Percentiles rank a stretch among this genome's conserved stretches.
Conservation (phyloP, 2,888 invertebrate genomes). For the Drosophila fungiperda region DNA sequence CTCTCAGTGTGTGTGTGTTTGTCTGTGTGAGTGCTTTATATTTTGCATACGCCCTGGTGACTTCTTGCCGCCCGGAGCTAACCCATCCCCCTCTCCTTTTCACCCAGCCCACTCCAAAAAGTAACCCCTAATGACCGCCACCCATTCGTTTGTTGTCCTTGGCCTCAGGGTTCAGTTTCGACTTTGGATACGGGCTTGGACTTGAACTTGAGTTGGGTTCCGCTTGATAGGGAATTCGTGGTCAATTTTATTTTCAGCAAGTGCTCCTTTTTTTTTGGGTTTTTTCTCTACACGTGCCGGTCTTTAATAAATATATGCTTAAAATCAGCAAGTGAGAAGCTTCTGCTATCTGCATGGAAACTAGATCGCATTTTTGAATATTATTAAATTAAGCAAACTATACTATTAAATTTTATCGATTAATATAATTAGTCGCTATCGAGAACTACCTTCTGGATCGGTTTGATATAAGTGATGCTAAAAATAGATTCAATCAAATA, state of each 20-base stretch:
- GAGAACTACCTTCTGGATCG: too few species aligned
- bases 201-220: slow-evolving; percentile 46
- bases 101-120: neutral
- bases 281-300: slow-evolving; percentile 26
- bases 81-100: neutral
- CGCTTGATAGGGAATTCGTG: slow-evolving; percentile 41
- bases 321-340: neutral
- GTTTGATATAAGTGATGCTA: too few species aligned
- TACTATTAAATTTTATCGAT: neutral
- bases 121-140: slow-evolving; percentile 1
- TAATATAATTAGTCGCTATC: neutral
- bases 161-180: slow-evolving; percentile 25
- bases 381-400: neutral
- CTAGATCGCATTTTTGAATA: neutral
- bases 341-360: neutral
- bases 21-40: slow-evolving; percentile 43
- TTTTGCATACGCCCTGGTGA: slow-evolving; percentile 56
- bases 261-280: neutral
- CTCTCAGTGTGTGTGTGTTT: slow-evolving; percentile 7
- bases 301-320: neutral
- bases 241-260: slow-evolving; percentile 35
- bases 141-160: slow-evolving; percentile 9
- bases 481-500: too few species aligned
- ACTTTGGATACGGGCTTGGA: slow-evolving; percentile 10
- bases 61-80: slow-evolving; percentile 42